Conservation (phyloP, 2,888 invertebrate genomes). For the Dasysyrphus tricinctus region DNA sequence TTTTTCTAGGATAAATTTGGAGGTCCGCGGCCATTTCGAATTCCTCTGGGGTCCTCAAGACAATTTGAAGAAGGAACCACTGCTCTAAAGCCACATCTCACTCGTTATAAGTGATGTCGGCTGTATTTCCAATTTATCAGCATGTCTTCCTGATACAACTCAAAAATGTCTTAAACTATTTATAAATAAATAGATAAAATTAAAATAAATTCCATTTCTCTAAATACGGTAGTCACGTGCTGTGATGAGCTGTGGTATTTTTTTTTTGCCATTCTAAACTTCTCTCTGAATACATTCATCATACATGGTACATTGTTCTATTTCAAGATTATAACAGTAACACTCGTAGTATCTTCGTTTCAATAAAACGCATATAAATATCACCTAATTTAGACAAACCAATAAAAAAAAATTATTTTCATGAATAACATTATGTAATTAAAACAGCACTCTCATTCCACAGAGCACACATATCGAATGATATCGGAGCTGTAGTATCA, state of each 20-base stretch:
- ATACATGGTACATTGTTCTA: neutral
- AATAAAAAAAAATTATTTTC: slow-evolving; percentile 37
- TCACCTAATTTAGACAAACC: slow-evolving; percentile 12
- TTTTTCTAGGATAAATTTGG: too few relatives aligned
- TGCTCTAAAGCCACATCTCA: too few relatives aligned
- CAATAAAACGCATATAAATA: slow-evolving; percentile 16
- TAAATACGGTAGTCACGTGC: neutral
- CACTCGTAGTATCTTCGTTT: neutral
- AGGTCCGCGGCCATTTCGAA: too few relatives aligned
- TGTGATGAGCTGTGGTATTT: neutral
- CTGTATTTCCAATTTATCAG: too few relatives aligned
- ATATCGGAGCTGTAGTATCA: slow-evolving; percentile 8
- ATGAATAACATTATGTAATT: slow-evolving; percentile 43
- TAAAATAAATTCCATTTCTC: neutral
- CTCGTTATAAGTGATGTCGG: too few relatives aligned
- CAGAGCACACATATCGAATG: neutral
- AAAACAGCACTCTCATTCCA: neutral
- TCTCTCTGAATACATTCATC: neutral
- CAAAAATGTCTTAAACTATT: neutral
- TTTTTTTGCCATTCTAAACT: neutral
- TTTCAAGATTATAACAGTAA: neutral
- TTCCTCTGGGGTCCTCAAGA: too few relatives aligned
- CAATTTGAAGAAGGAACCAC: too few relatives aligned
- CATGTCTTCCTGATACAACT: neutral
- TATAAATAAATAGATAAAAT: neutral